phyloP scores from a whole-genome alignment of 2,113 vertebrate genomes.

The Myiozetetes cayanensis region DNA sequence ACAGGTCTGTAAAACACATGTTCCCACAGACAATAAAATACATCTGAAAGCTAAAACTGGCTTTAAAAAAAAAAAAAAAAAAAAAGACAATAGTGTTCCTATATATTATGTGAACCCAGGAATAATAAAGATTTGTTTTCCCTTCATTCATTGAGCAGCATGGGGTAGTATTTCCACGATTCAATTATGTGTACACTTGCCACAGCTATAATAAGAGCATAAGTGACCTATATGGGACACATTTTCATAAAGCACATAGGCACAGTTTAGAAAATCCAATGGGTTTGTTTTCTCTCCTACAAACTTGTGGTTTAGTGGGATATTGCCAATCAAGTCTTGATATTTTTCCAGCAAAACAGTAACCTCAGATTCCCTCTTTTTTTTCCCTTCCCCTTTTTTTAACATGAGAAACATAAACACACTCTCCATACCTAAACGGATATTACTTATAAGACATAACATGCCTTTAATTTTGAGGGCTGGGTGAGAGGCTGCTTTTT shows the following conservation, averaged over 20 bases:
- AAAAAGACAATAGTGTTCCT: constrained; percentile 45
- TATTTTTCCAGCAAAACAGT: constrained; percentile 67
- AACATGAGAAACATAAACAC: constrained; percentile 58
- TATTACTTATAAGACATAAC: constrained; percentile 43
- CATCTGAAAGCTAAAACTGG: constrained; percentile 69
- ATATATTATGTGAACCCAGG: constrained; percentile 40
- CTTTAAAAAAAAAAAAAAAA: background rate
- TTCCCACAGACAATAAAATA: constrained; percentile 77
- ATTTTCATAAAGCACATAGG: constrained; percentile 65
- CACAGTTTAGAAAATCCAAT: constrained; percentile 59
- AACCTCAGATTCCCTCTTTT: constrained; percentile 68
- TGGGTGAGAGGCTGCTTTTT: background rate
- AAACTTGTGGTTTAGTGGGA: constrained; percentile 71
- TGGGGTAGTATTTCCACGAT: constrained; percentile 49
- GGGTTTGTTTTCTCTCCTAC: constrained; percentile 68
- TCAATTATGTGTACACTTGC: constrained; percentile 52
- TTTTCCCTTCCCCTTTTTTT: background rate
- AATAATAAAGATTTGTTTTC: constrained; percentile 62
- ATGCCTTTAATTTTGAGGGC: background rate
- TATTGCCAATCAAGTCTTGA: constrained; percentile 74
- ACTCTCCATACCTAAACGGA: background rate
- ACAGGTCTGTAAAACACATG: constrained; percentile 80
- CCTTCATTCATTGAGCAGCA: constrained; percentile 57
- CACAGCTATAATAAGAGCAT: constrained; percentile 60
- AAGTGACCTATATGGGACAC: constrained; percentile 47